Evolutionary conservation across 2,888 invertebrate genomes (phyloP).

Genomic region (Oscheius onirici): DNA sequence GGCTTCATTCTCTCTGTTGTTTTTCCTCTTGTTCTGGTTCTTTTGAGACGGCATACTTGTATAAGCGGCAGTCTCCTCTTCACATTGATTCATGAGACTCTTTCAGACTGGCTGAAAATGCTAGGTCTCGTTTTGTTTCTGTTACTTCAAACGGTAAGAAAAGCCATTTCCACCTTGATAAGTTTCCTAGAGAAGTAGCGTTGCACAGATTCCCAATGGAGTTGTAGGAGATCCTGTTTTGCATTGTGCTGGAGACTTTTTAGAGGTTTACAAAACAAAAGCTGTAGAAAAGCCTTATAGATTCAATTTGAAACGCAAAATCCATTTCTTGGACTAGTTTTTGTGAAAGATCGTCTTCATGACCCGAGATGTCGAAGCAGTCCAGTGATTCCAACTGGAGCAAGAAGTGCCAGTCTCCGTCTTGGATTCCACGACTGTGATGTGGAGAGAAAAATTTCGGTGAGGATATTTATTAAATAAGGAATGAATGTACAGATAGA

Average conservation of each 20-base stretch:
- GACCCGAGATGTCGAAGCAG: constrained; percentile 60
- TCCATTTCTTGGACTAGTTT: constrained; percentile 63
- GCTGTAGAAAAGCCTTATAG: constrained; percentile 31
- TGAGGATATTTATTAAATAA: constrained; percentile 28
- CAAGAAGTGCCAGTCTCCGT: constrained; percentile 55
- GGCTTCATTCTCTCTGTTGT: constrained; percentile 10
- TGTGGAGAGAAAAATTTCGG: constrained; percentile 51
- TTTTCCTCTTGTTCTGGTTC: constrained; percentile 25
- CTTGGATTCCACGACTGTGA: constrained; percentile 64
- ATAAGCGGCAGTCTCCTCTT: constrained; percentile 8
- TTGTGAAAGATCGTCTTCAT: constrained; percentile 65
- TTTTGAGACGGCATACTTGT: constrained; percentile 25
- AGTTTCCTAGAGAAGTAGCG: constrained; percentile 33
- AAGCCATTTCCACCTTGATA: too few species aligned
- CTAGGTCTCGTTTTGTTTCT: background rate
- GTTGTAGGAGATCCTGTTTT: constrained; percentile 67
- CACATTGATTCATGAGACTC: background rate
- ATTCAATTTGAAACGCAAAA: constrained; percentile 67
- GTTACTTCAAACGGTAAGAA: constrained; percentile 16
- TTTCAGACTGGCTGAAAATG: constrained; percentile 16
- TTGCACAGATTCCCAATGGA: constrained; percentile 44
- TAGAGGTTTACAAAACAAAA: constrained; percentile 36
- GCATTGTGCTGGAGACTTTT: constrained; percentile 64
- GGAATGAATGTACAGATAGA: constrained; percentile 4
- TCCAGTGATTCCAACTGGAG: constrained; percentile 38